Base-by-base conservation (phyloP, 2,888 invertebrate species). In the Sphaerophoria taeniata region DNA sequence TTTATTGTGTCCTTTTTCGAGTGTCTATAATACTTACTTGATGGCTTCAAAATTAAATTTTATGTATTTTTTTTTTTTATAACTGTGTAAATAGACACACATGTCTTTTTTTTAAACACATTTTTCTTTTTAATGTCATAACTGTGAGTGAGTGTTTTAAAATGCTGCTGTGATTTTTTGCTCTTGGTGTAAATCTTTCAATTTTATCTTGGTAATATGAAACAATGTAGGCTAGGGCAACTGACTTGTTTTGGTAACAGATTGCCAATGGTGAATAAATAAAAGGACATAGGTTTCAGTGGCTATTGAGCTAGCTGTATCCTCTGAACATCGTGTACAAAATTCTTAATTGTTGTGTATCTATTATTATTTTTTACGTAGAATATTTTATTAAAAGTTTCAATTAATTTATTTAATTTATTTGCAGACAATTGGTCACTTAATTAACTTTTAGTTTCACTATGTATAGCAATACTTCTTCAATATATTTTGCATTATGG, bases 311-410 rank as follows among this genome's bases (percentile, higher is more conserved):
- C 53, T 61, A 79, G 71, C 84, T 80, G 67, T 76, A 76, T 76
- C 84, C 75, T 84, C 79, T 84, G 75, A 84, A 84, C 75, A 72
- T 74, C 77, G 82, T 87, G 56, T 78, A 78, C 70, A 71, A 39
- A 71, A 73, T 39, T 33, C 58, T 73, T 65, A 63, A 58, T 65
- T 74, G 34, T 61, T 51, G 24, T 69, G 47, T 77, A 49, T 49
- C 49, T 9, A 63, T 36, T 39, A 43, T 24, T 69, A 63, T 73
- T 34, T 43, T 60, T 7, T 14, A 49, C 51, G 33, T 34, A 70
- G 61, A 47, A 51, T 51, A 24, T 77, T 51, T 31, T 65, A 45
- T 58, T 39, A 49, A 45, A 31, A 63, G 36, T 45, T 72, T 77
- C 45, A 43, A 43, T 11, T 60, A 67, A 6, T 73, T 73, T 24